phyloP scores from a whole-genome alignment of 2,888 invertebrate species.

The Petrolisthes manimaculis region DNA sequence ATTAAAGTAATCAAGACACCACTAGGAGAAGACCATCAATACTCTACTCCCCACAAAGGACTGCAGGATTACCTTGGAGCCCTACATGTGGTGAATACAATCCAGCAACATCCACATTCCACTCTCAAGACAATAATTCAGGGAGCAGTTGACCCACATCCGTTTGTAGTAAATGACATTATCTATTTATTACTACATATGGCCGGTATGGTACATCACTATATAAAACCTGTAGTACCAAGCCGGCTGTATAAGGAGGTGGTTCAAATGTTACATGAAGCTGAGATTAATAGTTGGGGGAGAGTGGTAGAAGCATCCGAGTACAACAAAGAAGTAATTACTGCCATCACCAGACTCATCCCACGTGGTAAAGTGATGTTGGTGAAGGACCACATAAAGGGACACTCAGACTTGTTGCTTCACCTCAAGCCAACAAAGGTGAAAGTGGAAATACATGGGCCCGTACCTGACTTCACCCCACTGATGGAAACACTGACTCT shows the following conservation, averaged over 20 bases:
- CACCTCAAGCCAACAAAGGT: too few relatives aligned
- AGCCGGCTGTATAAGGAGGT: not conserved
- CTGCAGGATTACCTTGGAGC: constrained; percentile 23
- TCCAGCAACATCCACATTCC: not conserved
- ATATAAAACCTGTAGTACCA: not conserved
- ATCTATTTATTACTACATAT: constrained; percentile 6
- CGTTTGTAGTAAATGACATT: not conserved
- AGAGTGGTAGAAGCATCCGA: not conserved
- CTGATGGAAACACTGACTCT: too few relatives aligned
- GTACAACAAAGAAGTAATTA: not conserved
- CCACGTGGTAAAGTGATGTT: too few relatives aligned
- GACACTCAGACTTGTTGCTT: too few relatives aligned
- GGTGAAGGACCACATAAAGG: too few relatives aligned
- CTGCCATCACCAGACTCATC: not conserved
- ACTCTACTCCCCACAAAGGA: constrained; percentile 32
- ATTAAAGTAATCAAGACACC: not conserved
- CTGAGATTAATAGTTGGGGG: not conserved
- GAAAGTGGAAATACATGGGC: too few relatives aligned
- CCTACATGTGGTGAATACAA: not conserved
- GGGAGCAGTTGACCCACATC: not conserved
- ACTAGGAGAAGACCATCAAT: not conserved
- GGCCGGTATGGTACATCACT: not conserved
- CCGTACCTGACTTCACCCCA: too few relatives aligned
- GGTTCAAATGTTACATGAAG: not conserved
- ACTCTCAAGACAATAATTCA: not conserved